These are phyloP conservation scores for Amniataba percoides DNA, from an alignment of 2,797 vertebrate genomes.

Conservation along the genomic window DNA sequence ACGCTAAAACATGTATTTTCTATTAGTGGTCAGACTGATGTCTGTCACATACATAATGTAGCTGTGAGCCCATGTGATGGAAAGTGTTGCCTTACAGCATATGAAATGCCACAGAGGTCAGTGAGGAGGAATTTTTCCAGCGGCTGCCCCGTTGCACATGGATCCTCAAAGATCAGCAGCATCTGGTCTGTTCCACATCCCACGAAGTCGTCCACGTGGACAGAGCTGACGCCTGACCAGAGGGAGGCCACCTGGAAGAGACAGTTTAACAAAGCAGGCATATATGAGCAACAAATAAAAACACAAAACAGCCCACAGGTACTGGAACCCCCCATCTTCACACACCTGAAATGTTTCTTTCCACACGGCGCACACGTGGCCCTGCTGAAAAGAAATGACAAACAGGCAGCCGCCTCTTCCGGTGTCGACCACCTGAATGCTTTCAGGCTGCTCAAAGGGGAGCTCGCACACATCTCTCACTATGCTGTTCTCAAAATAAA, in stretches of 20 bases:
- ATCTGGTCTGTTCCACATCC: slow-evolving; percentile 93
- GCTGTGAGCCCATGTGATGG: background rate
- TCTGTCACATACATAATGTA: slow-evolving; percentile 1
- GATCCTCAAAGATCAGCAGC: slow-evolving; percentile 87
- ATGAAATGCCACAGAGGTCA: slow-evolving; percentile 87
- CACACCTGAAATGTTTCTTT: slow-evolving; percentile 90
- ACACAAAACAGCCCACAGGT: background rate
- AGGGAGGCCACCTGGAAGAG: slow-evolving; percentile 86
- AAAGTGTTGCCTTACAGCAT: slow-evolving; percentile 85
- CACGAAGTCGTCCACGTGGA: slow-evolving; percentile 93
- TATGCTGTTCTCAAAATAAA: slow-evolving; percentile 89
- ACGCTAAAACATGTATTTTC: slow-evolving; percentile 73
- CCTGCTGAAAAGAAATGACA: slow-evolving; percentile 85
- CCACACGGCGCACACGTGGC: slow-evolving; percentile 88
- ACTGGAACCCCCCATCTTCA: background rate
- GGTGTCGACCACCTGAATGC: slow-evolving; percentile 83
- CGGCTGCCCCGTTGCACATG: slow-evolving; percentile 48
- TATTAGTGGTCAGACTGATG: background rate
- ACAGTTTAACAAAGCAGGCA: slow-evolving; percentile 4
- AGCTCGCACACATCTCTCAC: slow-evolving; percentile 88
- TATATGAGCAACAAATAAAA: slow-evolving; percentile 6
- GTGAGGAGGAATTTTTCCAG: slow-evolving; percentile 88
- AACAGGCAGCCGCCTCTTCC: slow-evolving; percentile 84
- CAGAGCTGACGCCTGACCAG: slow-evolving; percentile 87
- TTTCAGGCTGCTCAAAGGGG: slow-evolving; percentile 86